Evolutionary conservation across 2,113 vertebrate species (phyloP).

Genomic region (Sisor rabdophorus): DNA sequence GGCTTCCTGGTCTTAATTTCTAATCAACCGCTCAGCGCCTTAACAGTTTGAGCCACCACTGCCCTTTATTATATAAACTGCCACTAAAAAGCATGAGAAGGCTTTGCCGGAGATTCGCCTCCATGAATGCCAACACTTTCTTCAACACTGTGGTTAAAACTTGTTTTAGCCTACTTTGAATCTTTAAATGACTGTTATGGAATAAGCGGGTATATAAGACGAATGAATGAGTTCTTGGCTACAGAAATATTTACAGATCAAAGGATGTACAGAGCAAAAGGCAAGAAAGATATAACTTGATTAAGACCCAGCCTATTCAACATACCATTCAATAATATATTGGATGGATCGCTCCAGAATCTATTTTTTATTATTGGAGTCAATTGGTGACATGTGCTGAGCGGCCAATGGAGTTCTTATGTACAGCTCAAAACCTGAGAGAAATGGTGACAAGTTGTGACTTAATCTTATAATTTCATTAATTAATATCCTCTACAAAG

Average conservation of each 20-base stretch:
- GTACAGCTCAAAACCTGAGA: constrained; percentile 32
- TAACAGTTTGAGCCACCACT: too few relatives aligned
- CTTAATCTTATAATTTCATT: too few relatives aligned
- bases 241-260: constrained; percentile 20
- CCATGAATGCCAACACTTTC: background rate
- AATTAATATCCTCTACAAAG: too few relatives aligned
- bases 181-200: too few relatives aligned
- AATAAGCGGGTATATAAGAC: too few relatives aligned
- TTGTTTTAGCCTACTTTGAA: constrained; percentile 18
- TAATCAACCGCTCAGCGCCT: too few relatives aligned
- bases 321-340: background rate
- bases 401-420: constrained; percentile 23
- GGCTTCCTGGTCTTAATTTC: too few relatives aligned
- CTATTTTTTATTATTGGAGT: constrained; percentile 5
- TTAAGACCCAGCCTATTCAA: background rate
- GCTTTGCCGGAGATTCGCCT: background rate
- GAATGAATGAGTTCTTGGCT: background rate
- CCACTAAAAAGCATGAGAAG: background rate
- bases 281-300: background rate
- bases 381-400: background rate
- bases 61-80: background rate
- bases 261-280: background rate
- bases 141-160: background rate
- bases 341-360: background rate
- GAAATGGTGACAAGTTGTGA: constrained; percentile 18